A percentile compares a stretch with the other conserved stretches of the same genome.
Evolutionary conservation across 2,113 vertebrate species (phyloP).

Genomic region (Hippocampus zosterae): DNA sequence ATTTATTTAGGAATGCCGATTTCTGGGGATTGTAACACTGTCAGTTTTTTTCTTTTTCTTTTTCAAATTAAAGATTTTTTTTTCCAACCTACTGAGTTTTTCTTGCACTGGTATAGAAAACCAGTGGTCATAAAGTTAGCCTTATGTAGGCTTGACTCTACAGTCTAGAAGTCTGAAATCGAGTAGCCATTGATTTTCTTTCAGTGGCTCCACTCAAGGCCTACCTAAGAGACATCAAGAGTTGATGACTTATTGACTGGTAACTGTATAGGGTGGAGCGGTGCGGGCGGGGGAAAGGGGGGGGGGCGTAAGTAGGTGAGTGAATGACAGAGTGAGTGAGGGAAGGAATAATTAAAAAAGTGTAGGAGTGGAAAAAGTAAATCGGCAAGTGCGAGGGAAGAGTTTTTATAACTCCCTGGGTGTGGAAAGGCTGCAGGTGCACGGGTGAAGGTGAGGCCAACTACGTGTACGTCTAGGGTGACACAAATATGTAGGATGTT

Average conservation of each 20-base stretch:
- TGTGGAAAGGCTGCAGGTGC: constrained; percentile 72
- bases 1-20: neutral
- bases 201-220: constrained; percentile 43
- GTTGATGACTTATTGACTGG: constrained; percentile 55
- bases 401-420: constrained; percentile 64
- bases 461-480: constrained; percentile 66
- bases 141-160: neutral
- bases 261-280: constrained; percentile 50
- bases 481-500: constrained; percentile 45
- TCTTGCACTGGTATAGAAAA: neutral
- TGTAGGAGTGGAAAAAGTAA: constrained; percentile 57
- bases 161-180: constrained; percentile 29
- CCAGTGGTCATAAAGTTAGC: neutral
- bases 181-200: constrained; percentile 45
- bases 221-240: constrained; percentile 37
- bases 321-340: constrained; percentile 73
- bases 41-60: neutral
- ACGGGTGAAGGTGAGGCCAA: constrained; percentile 70
- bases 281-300: neutral
- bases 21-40: neutral
- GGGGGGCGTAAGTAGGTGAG: constrained; percentile 66
- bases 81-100: neutral
- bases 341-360: constrained; percentile 57
- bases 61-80: constrained; percentile 12
- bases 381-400: constrained; percentile 63